phyloP scores from a whole-genome alignment of 2,797 vertebrate genomes.

The Avahi laniger region DNA sequence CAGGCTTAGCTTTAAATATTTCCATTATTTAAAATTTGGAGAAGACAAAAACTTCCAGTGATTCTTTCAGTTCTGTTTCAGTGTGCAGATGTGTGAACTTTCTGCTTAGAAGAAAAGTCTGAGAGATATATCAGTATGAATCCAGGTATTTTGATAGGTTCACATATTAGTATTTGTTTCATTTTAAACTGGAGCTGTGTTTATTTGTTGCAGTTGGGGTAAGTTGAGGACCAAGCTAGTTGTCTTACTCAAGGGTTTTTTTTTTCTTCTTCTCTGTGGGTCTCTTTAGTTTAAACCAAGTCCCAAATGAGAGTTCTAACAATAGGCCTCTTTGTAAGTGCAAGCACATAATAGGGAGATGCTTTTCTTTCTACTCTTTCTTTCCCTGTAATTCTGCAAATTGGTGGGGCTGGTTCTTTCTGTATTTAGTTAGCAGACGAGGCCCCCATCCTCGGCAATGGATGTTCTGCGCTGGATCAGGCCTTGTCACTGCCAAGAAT shows the following conservation, averaged over 20 bases:
- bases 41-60: not conserved
- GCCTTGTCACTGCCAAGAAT: constrained; percentile 39
- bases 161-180: not conserved
- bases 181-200: not conserved
- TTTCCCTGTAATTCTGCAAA: constrained; percentile 54
- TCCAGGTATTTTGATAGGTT: not conserved
- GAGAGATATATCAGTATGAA: not conserved
- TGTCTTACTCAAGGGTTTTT: not conserved
- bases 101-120: not conserved
- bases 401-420: not conserved
- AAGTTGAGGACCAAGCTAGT: not conserved
- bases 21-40: not conserved
- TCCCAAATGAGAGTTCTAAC: constrained; percentile 58
- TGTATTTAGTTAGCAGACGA: not conserved
- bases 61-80: constrained; percentile 4
- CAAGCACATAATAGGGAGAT: not conserved
- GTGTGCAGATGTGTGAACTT: not conserved
- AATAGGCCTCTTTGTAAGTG: constrained; percentile 61
- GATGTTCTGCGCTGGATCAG: constrained; percentile 15
- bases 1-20: not conserved
- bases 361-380: not conserved
- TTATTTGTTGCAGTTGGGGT: not conserved
- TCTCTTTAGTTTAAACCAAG: constrained; percentile 30
- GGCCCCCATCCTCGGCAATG: not conserved
- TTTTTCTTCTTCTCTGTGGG: constrained; percentile 1